Evolutionary conservation across 2,888 invertebrate genomes (phyloP).

Genomic region (Macrosiphum euphorbiae): DNA sequence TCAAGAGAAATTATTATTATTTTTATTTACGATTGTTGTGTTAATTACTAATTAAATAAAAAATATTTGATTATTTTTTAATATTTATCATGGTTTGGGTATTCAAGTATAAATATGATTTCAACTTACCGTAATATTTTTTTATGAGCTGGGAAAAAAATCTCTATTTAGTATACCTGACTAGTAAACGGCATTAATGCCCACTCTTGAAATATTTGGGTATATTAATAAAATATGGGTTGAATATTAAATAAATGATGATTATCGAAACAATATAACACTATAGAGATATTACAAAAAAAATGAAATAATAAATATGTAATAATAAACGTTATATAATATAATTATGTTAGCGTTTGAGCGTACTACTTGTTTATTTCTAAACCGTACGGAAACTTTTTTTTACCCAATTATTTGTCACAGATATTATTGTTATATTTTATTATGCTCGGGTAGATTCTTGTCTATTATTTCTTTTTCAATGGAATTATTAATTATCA

Average conservation of each 20-base stretch:
- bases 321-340: background rate
- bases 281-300: background rate
- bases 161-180: background rate
- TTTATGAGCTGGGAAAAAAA: background rate
- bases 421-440: conserved; percentile 4
- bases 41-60: background rate
- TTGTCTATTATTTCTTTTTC: background rate
- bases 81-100: background rate
- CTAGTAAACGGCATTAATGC: background rate
- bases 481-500: conserved; percentile 43
- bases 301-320: background rate
- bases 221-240: background rate
- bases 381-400: background rate
- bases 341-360: background rate
- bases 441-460: background rate
- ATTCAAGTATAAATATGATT: background rate
- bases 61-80: background rate
- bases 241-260: background rate
- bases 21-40: background rate
- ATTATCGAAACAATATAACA: background rate
- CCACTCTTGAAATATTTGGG: background rate
- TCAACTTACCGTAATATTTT: background rate
- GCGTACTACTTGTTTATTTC: background rate
- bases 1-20: background rate
- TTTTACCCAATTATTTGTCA: background rate